These are phyloP conservation scores for Microplitis deprimator DNA, from an alignment of 2,888 invertebrate species.

Conservation along the genomic window DNA sequence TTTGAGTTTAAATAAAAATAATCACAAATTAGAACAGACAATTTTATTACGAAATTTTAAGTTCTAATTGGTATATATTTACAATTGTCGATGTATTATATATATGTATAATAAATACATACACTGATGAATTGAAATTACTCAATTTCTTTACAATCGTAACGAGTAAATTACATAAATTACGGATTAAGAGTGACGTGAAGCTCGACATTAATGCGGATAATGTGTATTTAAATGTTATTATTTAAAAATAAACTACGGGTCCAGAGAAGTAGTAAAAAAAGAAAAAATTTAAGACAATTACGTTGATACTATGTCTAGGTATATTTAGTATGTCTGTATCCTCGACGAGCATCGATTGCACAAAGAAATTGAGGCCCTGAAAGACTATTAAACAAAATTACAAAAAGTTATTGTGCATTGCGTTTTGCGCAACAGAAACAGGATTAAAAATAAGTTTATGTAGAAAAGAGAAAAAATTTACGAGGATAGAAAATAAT, in stretches of 20 bases:
- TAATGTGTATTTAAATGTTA: neutral
- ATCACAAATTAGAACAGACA: neutral
- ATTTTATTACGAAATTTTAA: neutral
- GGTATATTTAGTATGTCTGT: neutral
- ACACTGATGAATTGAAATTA: conserved; percentile 7
- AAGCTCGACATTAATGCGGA: conserved; percentile 2
- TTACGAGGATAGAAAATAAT: conserved; percentile 2
- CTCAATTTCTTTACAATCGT: conserved; percentile 1
- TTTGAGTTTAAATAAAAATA: conserved; percentile 1
- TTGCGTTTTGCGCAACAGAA: conserved; percentile 29
- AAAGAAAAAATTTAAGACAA: neutral
- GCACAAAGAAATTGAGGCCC: conserved; percentile 26
- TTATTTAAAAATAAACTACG: neutral
- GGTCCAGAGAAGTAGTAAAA: neutral
- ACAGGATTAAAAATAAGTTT: conserved; percentile 16
- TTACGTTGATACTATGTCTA: neutral
- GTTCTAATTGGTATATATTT: neutral
- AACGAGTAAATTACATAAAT: conserved; percentile 24
- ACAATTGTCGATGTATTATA: neutral
- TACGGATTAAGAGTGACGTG: conserved; percentile 9
- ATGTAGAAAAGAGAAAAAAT: neutral
- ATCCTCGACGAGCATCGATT: conserved; percentile 19
- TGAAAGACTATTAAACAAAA: neutral
- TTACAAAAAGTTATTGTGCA: conserved; percentile 35
- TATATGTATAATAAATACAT: neutral